Base-by-base conservation (phyloP, 2,113 vertebrate species). In the Lagenorhynchus albirostris region DNA sequence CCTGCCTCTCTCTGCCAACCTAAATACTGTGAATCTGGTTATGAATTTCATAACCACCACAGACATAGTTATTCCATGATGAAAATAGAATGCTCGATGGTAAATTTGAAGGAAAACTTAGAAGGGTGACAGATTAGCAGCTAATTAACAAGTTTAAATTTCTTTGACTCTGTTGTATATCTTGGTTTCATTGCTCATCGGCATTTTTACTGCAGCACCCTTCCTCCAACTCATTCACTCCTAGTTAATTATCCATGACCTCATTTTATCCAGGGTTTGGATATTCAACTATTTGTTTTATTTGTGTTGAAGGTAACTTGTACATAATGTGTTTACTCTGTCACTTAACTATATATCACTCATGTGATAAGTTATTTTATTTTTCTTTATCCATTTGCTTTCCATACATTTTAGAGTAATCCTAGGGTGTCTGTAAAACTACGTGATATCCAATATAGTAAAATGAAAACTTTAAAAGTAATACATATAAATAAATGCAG, bases 371-470 rank as follows among this genome's bases (percentile, higher is more conserved):
- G 31, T 95, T 62, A 63, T 55, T 92, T 91, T 86, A 31, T 76
- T 89, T 93, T 95, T 81, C 29, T 81, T 95, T 91, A 50, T 87
- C 81, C 36, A 33, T 94, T 97, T 95, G 74, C 91, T 96, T 97
- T 88, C 70, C 84, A 88, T 92, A 90, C 82, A 82, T 93, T 93
- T 80, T 76, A 91, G 38, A 96, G 17, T 86, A 96, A 86, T 80
- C 63, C 31, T 29, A 65, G 74, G 79, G 91, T 98, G 89, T 96
- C 97, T 96, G 21, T 96, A 97, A 98, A 97, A 95, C 92, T 95
- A 47, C 1, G 0, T 74, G 13, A 83, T 92, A 62, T 21, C 50
- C 36, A 83, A 31, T 68, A 68, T 25, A 91, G 60, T 89, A 7
- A 21, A 55, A 74, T 25, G 68, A n/a, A 81, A 85, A 79, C 70